Evolutionary conservation across 2,113 vertebrate genomes (phyloP).

Genomic region (Sceloporus tristichus): DNA sequence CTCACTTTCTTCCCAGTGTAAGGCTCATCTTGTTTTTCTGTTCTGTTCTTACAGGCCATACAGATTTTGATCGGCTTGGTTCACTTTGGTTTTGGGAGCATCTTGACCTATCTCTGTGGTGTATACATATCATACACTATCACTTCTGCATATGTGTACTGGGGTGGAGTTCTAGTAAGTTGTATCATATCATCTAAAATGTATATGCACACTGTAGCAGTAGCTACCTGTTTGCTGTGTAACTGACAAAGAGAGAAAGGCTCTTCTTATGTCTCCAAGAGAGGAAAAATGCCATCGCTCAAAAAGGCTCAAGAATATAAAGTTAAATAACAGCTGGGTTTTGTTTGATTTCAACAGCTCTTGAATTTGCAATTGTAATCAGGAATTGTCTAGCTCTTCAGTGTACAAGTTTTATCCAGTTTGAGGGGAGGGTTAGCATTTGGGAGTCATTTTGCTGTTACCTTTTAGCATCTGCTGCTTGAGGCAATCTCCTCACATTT

Average conservation of each 20-base stretch:
- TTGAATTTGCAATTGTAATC: background rate
- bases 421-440: background rate
- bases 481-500: background rate
- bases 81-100: slow-evolving; percentile 9
- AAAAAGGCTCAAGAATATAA: background rate
- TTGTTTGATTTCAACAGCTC: background rate
- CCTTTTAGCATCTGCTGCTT: too few relatives aligned
- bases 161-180: slow-evolving; percentile 11
- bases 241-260: too few relatives aligned
- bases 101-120: background rate
- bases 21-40: background rate
- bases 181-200: background rate
- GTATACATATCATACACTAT: background rate
- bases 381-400: background rate
- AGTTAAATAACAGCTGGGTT: background rate
- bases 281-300: background rate
- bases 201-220: too few relatives aligned
- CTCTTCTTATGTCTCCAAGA: background rate
- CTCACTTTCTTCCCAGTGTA: background rate
- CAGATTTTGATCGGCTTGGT: slow-evolving; percentile 14
- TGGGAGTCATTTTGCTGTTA: too few relatives aligned
- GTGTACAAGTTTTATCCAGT: too few relatives aligned
- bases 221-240: too few relatives aligned
- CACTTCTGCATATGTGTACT: background rate
- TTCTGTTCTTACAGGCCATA: slow-evolving; percentile 6